phyloP scores from a whole-genome alignment of 2,888 invertebrate genomes.

The Chloroclystis v-ata region DNA sequence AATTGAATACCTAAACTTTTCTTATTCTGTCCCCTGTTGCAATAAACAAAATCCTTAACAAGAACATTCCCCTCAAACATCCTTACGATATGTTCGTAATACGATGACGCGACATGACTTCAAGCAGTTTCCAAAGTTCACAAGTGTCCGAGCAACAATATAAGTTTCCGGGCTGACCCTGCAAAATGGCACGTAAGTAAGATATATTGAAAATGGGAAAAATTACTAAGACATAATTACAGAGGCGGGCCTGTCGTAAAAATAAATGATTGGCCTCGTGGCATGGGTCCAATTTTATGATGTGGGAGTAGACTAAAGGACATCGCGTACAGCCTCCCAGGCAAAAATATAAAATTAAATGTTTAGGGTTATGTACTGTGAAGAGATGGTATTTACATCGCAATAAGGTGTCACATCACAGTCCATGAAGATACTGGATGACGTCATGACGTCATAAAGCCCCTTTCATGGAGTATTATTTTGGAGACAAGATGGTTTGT shows the following conservation, averaged over 20 bases:
- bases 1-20: too few species aligned
- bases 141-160: slow-evolving; percentile 25
- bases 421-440: too few species aligned
- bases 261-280: slow-evolving; percentile 62
- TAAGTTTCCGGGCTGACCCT: slow-evolving; percentile 21
- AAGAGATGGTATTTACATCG: too few species aligned
- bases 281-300: slow-evolving; percentile 59
- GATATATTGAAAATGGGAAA: slow-evolving; percentile 25
- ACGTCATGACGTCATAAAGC: too few species aligned
- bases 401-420: too few species aligned
- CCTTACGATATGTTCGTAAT: slow-evolving; percentile 8
- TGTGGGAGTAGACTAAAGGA: slow-evolving; percentile 52
- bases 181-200: slow-evolving; percentile 11
- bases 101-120: slow-evolving; percentile 12
- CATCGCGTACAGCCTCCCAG: too few species aligned
- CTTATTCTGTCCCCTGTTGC: too few species aligned
- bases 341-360: too few species aligned
- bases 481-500: too few species aligned
- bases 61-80: slow-evolving; percentile 8
- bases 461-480: too few species aligned
- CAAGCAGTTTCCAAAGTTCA: slow-evolving; percentile 12
- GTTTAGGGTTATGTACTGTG: too few species aligned
- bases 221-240: slow-evolving; percentile 60
- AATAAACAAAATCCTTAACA: not conserved
- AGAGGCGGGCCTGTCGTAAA: slow-evolving; percentile 62